These are phyloP conservation scores for Phrynocephalus versicolor DNA, from an alignment of 2,113 vertebrate species.

Conservation along the genomic window DNA sequence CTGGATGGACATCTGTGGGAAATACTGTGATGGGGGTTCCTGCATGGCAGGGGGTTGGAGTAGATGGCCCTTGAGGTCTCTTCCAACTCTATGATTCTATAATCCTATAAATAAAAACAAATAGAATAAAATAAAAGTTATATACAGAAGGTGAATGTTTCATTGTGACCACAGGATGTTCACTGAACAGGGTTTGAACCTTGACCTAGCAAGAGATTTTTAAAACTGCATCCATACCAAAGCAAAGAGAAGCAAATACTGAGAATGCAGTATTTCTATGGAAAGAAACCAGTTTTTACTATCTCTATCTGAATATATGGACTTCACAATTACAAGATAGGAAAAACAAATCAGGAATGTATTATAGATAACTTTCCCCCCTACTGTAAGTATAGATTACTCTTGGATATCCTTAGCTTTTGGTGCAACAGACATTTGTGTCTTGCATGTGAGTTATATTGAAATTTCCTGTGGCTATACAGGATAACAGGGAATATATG, in stretches of 20 bases:
- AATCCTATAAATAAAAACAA: no score
- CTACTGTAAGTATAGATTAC: background rate
- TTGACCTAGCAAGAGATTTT: background rate
- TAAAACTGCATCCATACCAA: background rate
- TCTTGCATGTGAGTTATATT: background rate
- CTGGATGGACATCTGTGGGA: no score
- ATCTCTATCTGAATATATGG: background rate
- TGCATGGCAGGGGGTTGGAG: no score
- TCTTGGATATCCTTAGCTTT: background rate
- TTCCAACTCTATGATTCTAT: no score
- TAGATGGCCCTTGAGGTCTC: no score
- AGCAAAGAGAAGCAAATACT: background rate
- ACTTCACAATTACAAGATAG: background rate
- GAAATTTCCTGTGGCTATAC: background rate
- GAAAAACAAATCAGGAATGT: background rate
- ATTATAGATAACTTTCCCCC: background rate
- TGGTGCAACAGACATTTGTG: background rate
- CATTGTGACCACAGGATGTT: background rate
- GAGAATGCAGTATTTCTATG: background rate
- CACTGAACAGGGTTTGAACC: background rate
- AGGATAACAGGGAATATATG: background rate
- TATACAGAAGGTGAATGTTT: no score
- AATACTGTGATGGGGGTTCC: no score
- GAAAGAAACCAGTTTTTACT: background rate
- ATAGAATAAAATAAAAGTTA: no score